Evolutionary conservation across 1,140 invertebrate species (phyloP).

Genomic region (Saxidomus purpurata): DNA sequence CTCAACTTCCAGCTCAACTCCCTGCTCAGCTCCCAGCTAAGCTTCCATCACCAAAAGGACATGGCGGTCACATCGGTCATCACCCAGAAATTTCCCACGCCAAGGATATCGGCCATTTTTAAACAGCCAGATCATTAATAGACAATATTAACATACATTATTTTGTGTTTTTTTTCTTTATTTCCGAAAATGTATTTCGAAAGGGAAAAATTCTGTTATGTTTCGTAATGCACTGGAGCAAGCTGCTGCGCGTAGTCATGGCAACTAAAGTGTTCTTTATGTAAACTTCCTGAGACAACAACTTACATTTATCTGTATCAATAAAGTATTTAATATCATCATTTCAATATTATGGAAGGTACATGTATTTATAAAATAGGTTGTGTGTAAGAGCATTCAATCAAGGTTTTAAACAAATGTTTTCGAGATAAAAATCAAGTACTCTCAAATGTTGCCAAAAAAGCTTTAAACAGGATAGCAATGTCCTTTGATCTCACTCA

Average conservation of each 20-base stretch:
- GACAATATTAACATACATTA: background rate
- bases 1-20: background rate
- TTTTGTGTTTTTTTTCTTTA: background rate
- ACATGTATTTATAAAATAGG: background rate
- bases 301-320: conserved; percentile 17
- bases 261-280: background rate
- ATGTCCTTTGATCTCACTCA: background rate
- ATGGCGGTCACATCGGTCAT: background rate
- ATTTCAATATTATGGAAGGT: background rate
- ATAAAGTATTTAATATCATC: background rate
- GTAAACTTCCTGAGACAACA: conserved; percentile 1
- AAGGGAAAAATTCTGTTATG: background rate
- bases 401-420: background rate
- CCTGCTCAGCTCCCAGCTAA: background rate
- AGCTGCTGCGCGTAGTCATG: background rate
- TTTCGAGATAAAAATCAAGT: background rate
- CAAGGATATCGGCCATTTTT: conserved; percentile 19
- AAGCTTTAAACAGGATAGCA: background rate
- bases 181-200: background rate
- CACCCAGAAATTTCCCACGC: conserved; percentile 4
- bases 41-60: background rate
- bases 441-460: background rate
- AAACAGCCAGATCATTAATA: background rate
- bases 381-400: background rate
- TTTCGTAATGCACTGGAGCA: background rate